Evolutionary conservation across 2,113 vertebrate genomes (phyloP), one percentile per base, ranked within the genome.

Genomic region (Actenoides hombroni): DNA sequence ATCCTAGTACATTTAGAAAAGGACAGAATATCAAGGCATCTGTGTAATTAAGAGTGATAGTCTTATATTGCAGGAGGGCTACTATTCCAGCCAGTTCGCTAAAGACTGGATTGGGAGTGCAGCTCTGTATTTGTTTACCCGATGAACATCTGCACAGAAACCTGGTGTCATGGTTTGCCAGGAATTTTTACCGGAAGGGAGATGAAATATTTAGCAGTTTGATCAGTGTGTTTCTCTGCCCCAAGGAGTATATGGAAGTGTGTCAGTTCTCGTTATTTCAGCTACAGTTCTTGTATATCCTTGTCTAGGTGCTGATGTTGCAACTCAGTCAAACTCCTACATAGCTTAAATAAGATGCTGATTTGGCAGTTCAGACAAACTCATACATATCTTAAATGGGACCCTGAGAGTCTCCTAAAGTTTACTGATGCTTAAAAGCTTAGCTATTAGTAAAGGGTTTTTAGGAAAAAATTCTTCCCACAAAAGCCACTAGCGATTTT

Each of bases 161-260:
- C 59, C 57, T 65, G 78, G 73, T 90, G 69, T 7, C 1, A 1
- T 33, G 25, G 39, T 48, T 95, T 97, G 82, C 82, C 67, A 77
- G 70, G 40, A 85, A 31, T 80, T 80, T 67, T 91, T 85, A 57
- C 61, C 73, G n/a, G 28, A 87, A 91, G 48, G 6, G 13, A 93
- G 23, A 7, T 95, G 37, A 96, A 95, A 91, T 91, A 92, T 94
- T 95, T 87, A 85, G 37, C 28, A 85, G 31, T 65, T 80, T 87
- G 53, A 83, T 86, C 49, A 83, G 26, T 17, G 61, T 79, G 24
- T 56, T 91, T 69, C 63, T 90, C 21, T 91, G 70, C 78, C 87
- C 31, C 54, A 70, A 70, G 68, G 59, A 93, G 13, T 37, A 35
- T 75, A 75, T 35, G 26, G 33, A 83, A 81, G 16, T 37, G 29